Conservation (phyloP, 2,888 invertebrate species). For the Ectemnius continuus region DNA sequence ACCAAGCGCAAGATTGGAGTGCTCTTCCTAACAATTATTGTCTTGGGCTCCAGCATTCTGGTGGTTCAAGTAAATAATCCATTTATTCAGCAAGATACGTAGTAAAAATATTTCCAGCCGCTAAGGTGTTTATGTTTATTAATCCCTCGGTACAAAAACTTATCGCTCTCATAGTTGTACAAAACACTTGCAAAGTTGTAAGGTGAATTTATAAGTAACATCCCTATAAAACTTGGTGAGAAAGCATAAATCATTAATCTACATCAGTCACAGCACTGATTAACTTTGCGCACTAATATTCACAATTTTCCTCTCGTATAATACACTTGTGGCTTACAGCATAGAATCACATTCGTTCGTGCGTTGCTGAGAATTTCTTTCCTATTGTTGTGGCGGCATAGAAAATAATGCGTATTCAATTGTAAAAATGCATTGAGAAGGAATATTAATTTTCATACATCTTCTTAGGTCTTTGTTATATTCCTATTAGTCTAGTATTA, state of each 20-base stretch:
- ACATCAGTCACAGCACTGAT: background rate
- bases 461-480: too few species aligned
- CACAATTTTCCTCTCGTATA: background rate
- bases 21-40: background rate
- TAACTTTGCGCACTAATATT: background rate
- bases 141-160: conserved; percentile 6
- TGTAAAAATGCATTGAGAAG: too few species aligned
- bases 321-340: too few species aligned
- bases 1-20: background rate
- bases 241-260: conserved; percentile 1
- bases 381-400: too few species aligned
- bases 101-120: too few species aligned
- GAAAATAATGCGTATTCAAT: too few species aligned
- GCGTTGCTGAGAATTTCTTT: too few species aligned
- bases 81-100: background rate
- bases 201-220: background rate
- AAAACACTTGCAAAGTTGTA: background rate
- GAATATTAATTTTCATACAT: too few species aligned
- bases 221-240: background rate
- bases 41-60: background rate
- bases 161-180: background rate
- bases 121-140: background rate
- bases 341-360: too few species aligned
- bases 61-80: background rate
- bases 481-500: too few species aligned